Percentiles rank a stretch among this genome's conserved stretches.
Evolutionary conservation across 2,888 invertebrate species (phyloP).

Genomic region (Tineola bisselliella): DNA sequence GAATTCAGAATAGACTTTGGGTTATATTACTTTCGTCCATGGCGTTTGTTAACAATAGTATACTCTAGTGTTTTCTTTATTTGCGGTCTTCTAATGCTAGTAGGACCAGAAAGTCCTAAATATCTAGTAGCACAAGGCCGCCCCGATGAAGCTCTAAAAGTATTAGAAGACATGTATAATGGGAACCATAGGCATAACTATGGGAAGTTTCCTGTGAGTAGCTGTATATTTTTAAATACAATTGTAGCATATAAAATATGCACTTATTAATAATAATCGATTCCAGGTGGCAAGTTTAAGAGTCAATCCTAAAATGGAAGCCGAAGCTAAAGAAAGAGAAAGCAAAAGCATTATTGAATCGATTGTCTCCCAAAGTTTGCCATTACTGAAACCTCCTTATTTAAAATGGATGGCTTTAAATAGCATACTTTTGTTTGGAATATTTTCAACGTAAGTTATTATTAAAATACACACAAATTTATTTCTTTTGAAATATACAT

Average conservation of each 20-base stretch:
- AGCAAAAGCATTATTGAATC: slow-evolving; percentile 31
- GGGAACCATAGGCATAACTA: slow-evolving; percentile 42
- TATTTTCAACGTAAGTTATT: slow-evolving; percentile 71
- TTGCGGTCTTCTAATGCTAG: slow-evolving; percentile 60
- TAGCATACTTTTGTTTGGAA: slow-evolving; percentile 68
- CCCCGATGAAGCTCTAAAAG: slow-evolving; percentile 68
- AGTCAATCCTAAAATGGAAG: slow-evolving; percentile 15
- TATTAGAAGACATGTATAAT: slow-evolving; percentile 70
- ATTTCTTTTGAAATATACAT: too few species aligned
- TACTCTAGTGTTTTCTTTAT: slow-evolving; percentile 71
- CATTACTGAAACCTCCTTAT: slow-evolving; percentile 62
- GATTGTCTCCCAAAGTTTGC: slow-evolving; percentile 61
- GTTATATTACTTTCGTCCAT: slow-evolving; percentile 70
- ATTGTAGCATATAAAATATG: slow-evolving; percentile 18
- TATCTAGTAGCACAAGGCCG: slow-evolving; percentile 74
- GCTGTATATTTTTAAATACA: background rate
- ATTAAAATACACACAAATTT: too few species aligned
- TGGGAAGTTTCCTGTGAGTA: slow-evolving; percentile 58
- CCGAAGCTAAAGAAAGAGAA: background rate
- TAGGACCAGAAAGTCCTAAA: slow-evolving; percentile 82
- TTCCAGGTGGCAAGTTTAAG: slow-evolving; percentile 41
- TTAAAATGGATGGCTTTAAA: slow-evolving; percentile 63
- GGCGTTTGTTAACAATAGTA: slow-evolving; percentile 76
- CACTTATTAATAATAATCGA: slow-evolving; percentile 1
- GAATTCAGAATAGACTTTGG: slow-evolving; percentile 53